phyloP scores from a whole-genome alignment of 2,888 invertebrate species.

The Polyploca ridens region DNA sequence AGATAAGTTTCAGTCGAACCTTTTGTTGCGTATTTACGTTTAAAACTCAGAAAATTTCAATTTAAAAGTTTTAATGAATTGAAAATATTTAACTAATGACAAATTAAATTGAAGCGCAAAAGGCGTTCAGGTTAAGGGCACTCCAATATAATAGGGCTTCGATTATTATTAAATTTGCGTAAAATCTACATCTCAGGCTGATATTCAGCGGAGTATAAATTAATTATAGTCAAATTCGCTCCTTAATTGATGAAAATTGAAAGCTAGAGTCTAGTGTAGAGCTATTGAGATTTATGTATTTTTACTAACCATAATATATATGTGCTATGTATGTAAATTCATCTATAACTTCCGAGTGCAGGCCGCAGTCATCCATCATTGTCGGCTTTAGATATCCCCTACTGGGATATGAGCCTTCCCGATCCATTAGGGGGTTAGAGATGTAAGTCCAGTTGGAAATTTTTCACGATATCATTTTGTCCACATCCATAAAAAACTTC shows the following conservation, averaged over 20 bases:
- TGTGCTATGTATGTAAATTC: not conserved
- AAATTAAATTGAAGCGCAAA: constrained; percentile 20
- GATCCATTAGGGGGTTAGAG: not conserved
- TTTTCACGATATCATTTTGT: not conserved
- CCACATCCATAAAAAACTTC: too few relatives aligned
- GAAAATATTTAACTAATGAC: constrained; percentile 17
- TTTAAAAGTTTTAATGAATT: constrained; percentile 19
- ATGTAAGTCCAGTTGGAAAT: not conserved
- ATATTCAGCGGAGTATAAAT: not conserved
- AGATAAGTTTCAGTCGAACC: not conserved
- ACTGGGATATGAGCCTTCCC: not conserved
- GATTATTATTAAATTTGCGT: constrained; percentile 14
- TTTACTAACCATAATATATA: not conserved
- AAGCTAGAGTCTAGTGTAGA: not conserved
- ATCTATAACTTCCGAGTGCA: not conserved
- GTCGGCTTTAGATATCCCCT: not conserved
- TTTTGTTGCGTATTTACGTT: constrained; percentile 4
- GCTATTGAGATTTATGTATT: not conserved
- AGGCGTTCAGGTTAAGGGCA: constrained; percentile 16
- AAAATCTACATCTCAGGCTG: not conserved
- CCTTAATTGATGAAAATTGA: not conserved
- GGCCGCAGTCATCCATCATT: not conserved
- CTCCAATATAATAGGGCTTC: constrained; percentile 14
- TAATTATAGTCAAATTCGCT: not conserved
- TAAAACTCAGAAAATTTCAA: constrained; percentile 12